phyloP scores from a whole-genome alignment of 1,140 invertebrate species.

The Drosophila melanica region DNA sequence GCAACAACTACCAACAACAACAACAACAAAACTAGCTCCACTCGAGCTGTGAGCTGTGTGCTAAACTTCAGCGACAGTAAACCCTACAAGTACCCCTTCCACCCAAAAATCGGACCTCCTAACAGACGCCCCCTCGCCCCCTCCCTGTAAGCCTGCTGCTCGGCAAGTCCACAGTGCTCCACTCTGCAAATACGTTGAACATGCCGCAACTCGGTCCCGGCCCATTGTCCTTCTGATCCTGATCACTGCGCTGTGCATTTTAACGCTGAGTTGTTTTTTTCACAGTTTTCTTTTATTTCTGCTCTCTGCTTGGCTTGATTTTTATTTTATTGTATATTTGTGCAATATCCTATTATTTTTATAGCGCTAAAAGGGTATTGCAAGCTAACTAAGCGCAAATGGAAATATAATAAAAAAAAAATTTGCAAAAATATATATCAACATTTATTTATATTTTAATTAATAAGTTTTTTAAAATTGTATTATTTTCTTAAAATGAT shows the following conservation, averaged over 20 bases:
- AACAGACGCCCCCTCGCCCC: background rate
- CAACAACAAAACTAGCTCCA: conserved; percentile 54
- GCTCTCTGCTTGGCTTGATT: conserved; percentile 29
- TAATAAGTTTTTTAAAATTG: too few relatives aligned
- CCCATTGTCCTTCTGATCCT: conserved; percentile 76
- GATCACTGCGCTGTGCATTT: conserved; percentile 79
- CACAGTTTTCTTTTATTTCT: conserved; percentile 32
- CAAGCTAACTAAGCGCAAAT: background rate
- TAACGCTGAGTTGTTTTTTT: conserved; percentile 66
- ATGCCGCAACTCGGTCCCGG: conserved; percentile 66
- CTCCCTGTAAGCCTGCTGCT: conserved; percentile 4
- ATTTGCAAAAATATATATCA: too few relatives aligned
- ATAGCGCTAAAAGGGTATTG: background rate
- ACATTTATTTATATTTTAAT: too few relatives aligned
- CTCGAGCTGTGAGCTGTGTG: conserved; percentile 63
- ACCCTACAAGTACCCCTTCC: conserved; percentile 20
- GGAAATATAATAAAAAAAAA: too few relatives aligned
- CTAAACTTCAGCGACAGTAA: conserved; percentile 72
- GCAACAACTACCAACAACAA: conserved; percentile 23
- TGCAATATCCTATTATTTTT: conserved; percentile 23
- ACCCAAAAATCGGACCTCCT: background rate
- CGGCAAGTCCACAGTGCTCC: conserved; percentile 21
- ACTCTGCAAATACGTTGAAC: conserved; percentile 80
- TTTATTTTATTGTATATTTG: conserved; percentile 22
- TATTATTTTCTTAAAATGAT: too few relatives aligned